These are phyloP conservation scores for Unio delphinus DNA, from an alignment of 2,888 invertebrate genomes.

Conservation along the genomic window DNA sequence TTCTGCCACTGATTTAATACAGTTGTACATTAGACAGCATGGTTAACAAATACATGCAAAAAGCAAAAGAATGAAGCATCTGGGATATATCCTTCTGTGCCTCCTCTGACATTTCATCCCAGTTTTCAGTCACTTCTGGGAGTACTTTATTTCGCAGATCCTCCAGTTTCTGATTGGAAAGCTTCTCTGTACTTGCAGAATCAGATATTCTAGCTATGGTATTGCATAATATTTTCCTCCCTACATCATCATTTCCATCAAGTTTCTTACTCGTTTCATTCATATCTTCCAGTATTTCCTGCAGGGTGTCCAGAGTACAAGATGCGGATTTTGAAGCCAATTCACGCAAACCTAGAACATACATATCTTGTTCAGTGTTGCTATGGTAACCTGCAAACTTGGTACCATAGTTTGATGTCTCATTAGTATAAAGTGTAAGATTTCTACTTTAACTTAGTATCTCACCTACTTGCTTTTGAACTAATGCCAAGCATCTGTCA, in stretches of 20 bases:
- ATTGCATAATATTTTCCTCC: conserved; percentile 9
- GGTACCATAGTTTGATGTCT: conserved; percentile 20
- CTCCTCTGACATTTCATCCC: background rate
- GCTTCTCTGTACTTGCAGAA: conserved; percentile 1
- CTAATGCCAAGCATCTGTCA: background rate
- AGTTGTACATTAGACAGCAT: no score
- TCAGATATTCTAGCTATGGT: background rate
- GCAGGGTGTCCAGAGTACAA: conserved; percentile 6
- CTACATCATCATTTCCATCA: background rate
- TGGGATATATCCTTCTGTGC: no score
- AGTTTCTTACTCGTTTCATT: background rate
- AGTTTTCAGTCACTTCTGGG: conserved; percentile 1
- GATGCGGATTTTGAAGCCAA: conserved; percentile 11
- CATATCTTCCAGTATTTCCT: conserved; percentile 16
- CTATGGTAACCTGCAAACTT: conserved; percentile 18
- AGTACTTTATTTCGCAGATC: background rate
- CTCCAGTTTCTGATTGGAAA: background rate
- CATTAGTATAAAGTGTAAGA: conserved; percentile 14
- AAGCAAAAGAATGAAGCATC: no score
- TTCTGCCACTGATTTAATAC: no score
- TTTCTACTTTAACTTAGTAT: conserved; percentile 3
- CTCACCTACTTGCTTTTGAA: conserved; percentile 3
- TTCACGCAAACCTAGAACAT: conserved; percentile 15
- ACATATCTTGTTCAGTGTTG: conserved; percentile 12
- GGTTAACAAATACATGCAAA: no score